A percentile compares a stretch with the other conserved stretches of the same genome.
Evolutionary conservation across 2,797 vertebrate species (phyloP).

Genomic region (Danio kyathit): DNA sequence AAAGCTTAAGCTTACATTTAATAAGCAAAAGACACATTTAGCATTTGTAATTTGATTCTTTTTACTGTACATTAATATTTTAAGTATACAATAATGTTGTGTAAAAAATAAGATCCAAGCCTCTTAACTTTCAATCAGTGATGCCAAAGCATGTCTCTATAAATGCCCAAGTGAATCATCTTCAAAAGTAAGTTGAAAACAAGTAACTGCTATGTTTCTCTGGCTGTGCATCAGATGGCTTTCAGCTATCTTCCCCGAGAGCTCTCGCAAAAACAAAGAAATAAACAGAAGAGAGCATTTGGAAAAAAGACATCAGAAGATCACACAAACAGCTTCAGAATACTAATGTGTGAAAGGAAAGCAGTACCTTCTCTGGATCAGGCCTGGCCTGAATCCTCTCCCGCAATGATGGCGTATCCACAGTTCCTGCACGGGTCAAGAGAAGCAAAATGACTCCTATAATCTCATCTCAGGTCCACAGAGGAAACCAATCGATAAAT

Average conservation of each 20-base stretch:
- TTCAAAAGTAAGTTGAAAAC: not conserved
- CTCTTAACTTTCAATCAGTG: not conserved
- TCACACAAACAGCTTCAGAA: not conserved
- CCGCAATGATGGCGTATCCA: constrained; percentile 92
- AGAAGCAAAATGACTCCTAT: not conserved
- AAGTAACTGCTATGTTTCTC: not conserved
- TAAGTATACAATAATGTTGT: not conserved
- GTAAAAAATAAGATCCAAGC: not conserved
- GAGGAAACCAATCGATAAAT: not conserved
- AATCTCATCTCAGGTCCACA: not conserved
- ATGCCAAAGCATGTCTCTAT: not conserved
- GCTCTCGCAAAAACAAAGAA: not conserved
- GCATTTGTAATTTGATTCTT: too few species aligned
- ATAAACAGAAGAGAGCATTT: not conserved
- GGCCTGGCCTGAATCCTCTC: constrained; percentile 89
- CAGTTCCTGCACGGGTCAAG: constrained; percentile 82
- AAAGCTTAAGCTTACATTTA: too few species aligned
- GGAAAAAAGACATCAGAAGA: not conserved
- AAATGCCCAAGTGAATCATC: not conserved
- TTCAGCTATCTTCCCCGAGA: not conserved
- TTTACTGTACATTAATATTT: too few species aligned
- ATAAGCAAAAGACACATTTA: too few species aligned
- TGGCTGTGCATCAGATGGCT: not conserved
- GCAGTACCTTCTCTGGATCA: constrained; percentile 88
- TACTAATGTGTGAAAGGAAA: not conserved